Evolutionary conservation across 2,888 invertebrate genomes (phyloP), one percentile per base, ranked within the genome.

Genomic region (Cantharis rufa): DNA sequence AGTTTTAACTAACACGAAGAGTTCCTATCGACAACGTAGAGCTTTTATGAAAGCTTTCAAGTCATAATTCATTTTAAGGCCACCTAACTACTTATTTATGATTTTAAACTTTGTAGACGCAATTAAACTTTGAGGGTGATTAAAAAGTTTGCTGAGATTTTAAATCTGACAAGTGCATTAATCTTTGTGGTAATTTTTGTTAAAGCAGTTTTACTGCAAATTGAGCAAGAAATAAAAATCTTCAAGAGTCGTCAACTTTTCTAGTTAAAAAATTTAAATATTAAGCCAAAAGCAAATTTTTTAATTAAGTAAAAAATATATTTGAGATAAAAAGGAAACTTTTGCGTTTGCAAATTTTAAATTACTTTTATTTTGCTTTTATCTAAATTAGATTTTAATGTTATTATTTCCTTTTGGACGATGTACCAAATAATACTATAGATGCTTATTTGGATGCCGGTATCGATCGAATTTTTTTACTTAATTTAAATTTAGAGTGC

Each of bases 101-200:
- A 81, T 81, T 81, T 82, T 80, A 81, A 81, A 82, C 82, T 81
- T 80, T 74, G 83, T 77, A 81, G 82, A 82, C 82, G 82, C 82
- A 83, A 84, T 84, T 84, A 84, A 84, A 84, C 83, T 84, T 83
- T 80, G 77, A 81, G 82, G 82, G 83, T 83, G 83, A 84, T 84
- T 84, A 84, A 83, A 83, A 83, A 83, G 83, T 83, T 75, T 62
- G 71, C 24, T n/a, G 72, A 78, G 69, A 75, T 78, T 75, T 75
- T 80, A 82, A 83, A 81, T 83, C 82, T 81, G 81, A 82, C 82
- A 81, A 81, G 77, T 69, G 63, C 77, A 77, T 77, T 77, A 77
- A 77, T 77, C 74, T 71, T 32, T 62, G 48, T 76, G 24, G 62
- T 27, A 69, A 69, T 27, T 75, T 68, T 66, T 66, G 64, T 66